A percentile compares a stretch with the other conserved stretches of the same genome.
Evolutionary conservation across 92 coral and sea anemone genomes (phyloP).

Genomic region (Montipora capitata): DNA sequence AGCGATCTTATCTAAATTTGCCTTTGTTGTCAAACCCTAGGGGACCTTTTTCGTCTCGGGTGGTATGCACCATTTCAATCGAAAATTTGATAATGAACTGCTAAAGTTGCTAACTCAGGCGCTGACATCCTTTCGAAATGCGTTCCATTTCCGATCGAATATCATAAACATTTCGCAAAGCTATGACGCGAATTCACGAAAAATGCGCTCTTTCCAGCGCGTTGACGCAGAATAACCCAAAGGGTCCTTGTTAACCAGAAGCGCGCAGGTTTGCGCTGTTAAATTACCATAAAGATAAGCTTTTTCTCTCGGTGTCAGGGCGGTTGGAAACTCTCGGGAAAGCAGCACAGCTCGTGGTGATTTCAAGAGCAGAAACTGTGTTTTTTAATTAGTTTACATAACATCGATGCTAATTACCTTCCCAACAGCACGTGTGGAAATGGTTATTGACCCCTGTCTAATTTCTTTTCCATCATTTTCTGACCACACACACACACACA

Average conservation of each 20-base stretch:
- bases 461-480: slow-evolving; percentile 22
- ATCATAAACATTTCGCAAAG: slow-evolving; percentile 64
- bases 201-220: neutral
- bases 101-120: slow-evolving; percentile 66
- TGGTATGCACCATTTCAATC: slow-evolving; percentile 66
- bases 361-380: slow-evolving; percentile 62
- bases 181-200: slow-evolving; percentile 16
- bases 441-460: slow-evolving; percentile 67
- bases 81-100: slow-evolving; percentile 83
- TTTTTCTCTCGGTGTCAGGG: slow-evolving; percentile 36
- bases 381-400: slow-evolving; percentile 89
- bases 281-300: slow-evolving; percentile 5
- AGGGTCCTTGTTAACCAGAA: neutral
- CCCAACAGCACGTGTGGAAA: slow-evolving; percentile 73
- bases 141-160: slow-evolving; percentile 74
- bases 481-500: slow-evolving; percentile 43
- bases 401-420: slow-evolving; percentile 83
- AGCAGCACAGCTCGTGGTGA: slow-evolving; percentile 18
- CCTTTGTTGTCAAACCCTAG: slow-evolving; percentile 59
- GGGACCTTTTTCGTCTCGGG: slow-evolving; percentile 72
- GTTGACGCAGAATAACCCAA: neutral
- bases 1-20: slow-evolving; percentile 70
- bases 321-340: slow-evolving; percentile 13
- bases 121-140: slow-evolving; percentile 69
- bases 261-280: neutral